These are phyloP conservation scores for Hylomyscus alleni DNA, from an alignment of 2,797 vertebrate species.

Conservation along the genomic window DNA sequence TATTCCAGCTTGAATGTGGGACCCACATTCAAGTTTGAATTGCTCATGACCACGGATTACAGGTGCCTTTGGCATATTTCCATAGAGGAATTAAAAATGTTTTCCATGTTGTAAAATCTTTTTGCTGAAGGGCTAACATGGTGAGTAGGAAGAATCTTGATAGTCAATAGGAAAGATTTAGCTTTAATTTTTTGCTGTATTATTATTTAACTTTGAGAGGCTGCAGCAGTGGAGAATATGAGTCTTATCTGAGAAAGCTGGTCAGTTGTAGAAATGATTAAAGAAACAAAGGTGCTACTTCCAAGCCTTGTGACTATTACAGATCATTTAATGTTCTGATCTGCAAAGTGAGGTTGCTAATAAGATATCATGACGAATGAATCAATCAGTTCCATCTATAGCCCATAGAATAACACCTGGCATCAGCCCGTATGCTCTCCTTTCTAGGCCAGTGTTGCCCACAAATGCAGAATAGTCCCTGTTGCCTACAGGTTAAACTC, in stretches of 20 bases:
- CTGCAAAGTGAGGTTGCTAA: constrained; percentile 6
- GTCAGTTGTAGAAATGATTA: constrained; percentile 15
- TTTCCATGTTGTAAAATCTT: neutral
- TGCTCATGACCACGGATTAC: neutral
- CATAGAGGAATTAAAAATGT: constrained; percentile 26
- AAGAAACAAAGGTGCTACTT: neutral
- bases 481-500: neutral
- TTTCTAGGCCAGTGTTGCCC: neutral
- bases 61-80: neutral
- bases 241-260: neutral
- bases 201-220: constrained; percentile 60
- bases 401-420: neutral
- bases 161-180: neutral
- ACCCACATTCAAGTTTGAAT: constrained; percentile 34
- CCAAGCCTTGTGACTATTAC: neutral
- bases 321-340: constrained; percentile 31
- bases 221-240: neutral
- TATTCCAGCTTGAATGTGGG: neutral
- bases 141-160: constrained; percentile 52
- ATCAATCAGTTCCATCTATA: neutral
- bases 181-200: constrained; percentile 17
- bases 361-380: neutral
- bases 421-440: neutral
- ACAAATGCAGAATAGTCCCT: neutral
- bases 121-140: neutral